Evolutionary conservation across 1,140 invertebrate genomes (phyloP).

Genomic region (Zaprionus capensis): DNA sequence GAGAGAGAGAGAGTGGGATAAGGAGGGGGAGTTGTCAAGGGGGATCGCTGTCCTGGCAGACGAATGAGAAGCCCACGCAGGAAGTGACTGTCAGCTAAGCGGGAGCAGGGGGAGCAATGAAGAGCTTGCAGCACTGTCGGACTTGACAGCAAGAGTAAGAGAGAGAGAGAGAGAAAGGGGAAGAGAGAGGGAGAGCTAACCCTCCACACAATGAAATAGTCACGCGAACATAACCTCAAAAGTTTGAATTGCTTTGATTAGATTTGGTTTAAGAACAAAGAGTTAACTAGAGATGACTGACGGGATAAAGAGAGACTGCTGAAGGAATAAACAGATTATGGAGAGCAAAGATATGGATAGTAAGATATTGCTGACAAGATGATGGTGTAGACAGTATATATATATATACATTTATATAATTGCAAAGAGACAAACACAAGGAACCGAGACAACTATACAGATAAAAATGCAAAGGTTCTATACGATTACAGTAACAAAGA

Average conservation of each 20-base stretch:
- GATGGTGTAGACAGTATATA: no score
- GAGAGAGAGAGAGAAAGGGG: no score
- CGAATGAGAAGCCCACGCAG: conserved; percentile 49
- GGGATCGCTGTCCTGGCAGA: conserved; percentile 29
- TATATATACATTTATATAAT: no score
- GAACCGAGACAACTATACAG: no score
- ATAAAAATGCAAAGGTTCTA: no score
- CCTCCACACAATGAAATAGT: not conserved
- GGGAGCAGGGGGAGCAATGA: conserved; percentile 19
- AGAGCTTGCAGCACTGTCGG: conserved; percentile 1
- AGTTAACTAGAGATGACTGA: not conserved
- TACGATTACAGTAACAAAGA: no score
- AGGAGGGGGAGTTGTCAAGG: not conserved
- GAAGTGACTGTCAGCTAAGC: conserved; percentile 66
- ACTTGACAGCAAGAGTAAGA: not conserved
- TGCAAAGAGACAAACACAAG: no score
- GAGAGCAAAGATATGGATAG: no score
- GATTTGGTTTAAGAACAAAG: not conserved
- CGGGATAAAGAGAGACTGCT: no score
- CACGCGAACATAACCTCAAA: conserved; percentile 1
- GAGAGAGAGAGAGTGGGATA: not conserved
- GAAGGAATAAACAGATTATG: no score
- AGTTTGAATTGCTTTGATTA: not conserved
- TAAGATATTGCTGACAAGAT: no score
- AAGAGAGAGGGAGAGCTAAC: not conserved